These are phyloP conservation scores for Orientallactaga bullata DNA, from an alignment of 2,113 vertebrate genomes.

Conservation along the genomic window DNA sequence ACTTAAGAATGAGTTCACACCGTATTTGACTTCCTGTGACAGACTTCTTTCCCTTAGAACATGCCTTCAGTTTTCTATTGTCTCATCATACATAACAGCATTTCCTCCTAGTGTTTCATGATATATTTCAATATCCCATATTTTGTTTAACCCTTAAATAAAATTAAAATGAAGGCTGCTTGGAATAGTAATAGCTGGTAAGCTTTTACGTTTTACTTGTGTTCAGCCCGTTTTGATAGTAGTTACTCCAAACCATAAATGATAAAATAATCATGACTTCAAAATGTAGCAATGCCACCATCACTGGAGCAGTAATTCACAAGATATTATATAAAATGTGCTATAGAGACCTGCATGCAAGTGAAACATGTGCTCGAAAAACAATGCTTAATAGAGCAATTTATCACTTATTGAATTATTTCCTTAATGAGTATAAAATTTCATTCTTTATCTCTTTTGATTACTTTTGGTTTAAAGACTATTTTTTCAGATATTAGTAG, in stretches of 20 bases:
- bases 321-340: neutral
- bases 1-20: neutral
- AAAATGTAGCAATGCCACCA: neutral
- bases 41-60: neutral
- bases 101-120: neutral
- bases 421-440: too few species aligned
- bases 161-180: neutral
- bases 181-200: neutral
- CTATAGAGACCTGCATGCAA: fast-evolving
- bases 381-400: neutral
- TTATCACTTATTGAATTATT: too few species aligned
- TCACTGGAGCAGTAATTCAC: neutral
- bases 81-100: neutral
- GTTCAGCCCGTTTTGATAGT: neutral
- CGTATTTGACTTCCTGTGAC: neutral
- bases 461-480: too few species aligned
- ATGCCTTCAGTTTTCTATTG: neutral
- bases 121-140: neutral
- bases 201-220: slow-evolving; percentile 21
- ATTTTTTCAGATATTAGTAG: too few species aligned
- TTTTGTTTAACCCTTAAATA: neutral
- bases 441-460: too few species aligned
- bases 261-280: neutral
- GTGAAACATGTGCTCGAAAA: neutral
- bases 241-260: neutral